A percentile compares a stretch with the other conserved stretches of the same genome.
Evolutionary conservation across 1,140 invertebrate genomes (phyloP).

Genomic region (Papilio glaucus): DNA sequence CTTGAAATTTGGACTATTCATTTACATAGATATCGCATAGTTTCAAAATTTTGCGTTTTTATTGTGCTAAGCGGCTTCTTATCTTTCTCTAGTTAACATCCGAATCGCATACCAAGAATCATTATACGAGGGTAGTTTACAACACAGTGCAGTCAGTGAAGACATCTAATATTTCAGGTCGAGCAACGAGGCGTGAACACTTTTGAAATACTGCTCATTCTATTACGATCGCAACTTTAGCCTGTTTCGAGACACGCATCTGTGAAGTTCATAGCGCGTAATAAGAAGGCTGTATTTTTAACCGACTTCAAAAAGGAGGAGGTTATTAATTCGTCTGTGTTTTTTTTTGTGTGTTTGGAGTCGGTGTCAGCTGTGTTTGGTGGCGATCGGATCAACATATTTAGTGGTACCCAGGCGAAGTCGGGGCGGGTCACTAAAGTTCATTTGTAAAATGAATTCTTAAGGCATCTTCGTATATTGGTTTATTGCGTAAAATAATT

Average conservation of each 20-base stretch:
- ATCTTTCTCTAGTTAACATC: background rate
- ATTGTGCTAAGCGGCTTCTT: background rate
- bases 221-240: conserved; percentile 18
- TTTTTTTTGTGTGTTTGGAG: no score
- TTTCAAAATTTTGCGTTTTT: conserved; percentile 2
- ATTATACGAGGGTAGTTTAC: background rate
- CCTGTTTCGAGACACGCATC: background rate
- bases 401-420: no score
- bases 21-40: background rate
- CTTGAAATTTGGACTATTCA: conserved; percentile 3
- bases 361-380: no score
- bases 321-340: no score
- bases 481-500: no score
- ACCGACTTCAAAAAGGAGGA: no score
- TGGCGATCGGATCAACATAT: no score
- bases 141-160: conserved; percentile 2
- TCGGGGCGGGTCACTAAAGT: no score
- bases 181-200: conserved; percentile 5
- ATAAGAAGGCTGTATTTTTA: background rate
- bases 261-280: background rate
- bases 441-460: no score
- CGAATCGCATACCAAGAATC: background rate
- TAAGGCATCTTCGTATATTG: no score
- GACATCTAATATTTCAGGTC: conserved; percentile 19
- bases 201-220: conserved; percentile 22